phyloP scores from a whole-genome alignment of 2,113 vertebrate species.

The Syrrhaptes paradoxus region DNA sequence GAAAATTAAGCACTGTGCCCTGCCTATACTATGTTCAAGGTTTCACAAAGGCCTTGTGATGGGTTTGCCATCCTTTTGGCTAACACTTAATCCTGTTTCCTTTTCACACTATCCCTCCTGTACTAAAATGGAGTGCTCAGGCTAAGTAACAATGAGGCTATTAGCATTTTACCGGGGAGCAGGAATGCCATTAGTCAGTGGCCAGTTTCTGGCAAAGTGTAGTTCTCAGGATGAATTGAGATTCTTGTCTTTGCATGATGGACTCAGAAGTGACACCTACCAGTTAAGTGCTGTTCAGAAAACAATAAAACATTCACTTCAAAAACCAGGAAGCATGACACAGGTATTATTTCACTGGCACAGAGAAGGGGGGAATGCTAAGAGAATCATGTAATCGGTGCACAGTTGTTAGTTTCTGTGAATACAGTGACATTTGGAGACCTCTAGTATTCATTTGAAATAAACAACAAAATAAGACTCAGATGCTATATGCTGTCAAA shows the following conservation, averaged over 20 bases:
- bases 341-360: not conserved
- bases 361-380: not conserved
- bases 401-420: not conserved
- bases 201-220: not conserved
- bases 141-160: not conserved
- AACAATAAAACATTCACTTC: not conserved
- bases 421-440: not conserved
- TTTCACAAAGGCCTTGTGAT: not conserved
- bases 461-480: not conserved
- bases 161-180: not conserved
- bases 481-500: not conserved
- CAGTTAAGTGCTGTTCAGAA: slow-evolving; percentile 4
- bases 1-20: not conserved
- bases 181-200: not conserved
- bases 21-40: not conserved
- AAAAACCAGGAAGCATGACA: slow-evolving; percentile 20
- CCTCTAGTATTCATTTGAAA: not conserved
- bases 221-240: not conserved
- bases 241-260: not conserved
- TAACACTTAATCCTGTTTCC: not conserved
- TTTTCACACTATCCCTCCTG: not conserved
- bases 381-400: not conserved
- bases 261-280: not conserved
- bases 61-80: not conserved
- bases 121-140: not conserved